Base-by-base conservation (phyloP, 2,888 invertebrate species). In the Brachyopa scutellaris region DNA sequence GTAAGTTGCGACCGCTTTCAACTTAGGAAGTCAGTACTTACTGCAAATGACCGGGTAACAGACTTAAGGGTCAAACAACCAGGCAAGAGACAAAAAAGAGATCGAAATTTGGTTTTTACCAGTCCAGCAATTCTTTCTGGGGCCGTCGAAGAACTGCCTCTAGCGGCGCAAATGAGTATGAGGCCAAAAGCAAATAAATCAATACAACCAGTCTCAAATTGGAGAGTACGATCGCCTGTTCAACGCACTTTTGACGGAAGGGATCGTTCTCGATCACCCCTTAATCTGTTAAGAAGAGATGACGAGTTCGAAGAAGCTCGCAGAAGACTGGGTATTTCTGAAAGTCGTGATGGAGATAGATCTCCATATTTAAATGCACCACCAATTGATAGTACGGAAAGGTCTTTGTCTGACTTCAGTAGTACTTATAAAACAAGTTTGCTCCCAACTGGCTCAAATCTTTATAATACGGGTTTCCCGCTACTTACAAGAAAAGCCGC, bases 41-140 rank as follows among this genome's bases (percentile, higher is more conserved):
- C n/a, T n/a, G n/a, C n/a, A n/a, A n/a, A n/a, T n/a, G n/a, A n/a
- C n/a, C n/a, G n/a, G n/a, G n/a, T n/a, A n/a, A n/a, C n/a, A n/a
- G n/a, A n/a, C n/a, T n/a, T n/a, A n/a, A 33, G 33, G n/a, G 3
- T 8, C 9, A 29, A 15, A 3, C 17, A 29, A 31, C 1, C 1
- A 1, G 9, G 19, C 31, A n/a, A n/a, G 0, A 29, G 17, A 15
- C n/a, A n/a, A n/a, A n/a, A 31, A 2, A 2, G 15, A 9, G 29
- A 5, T 19, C 9, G 3, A 0, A 4, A 8, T 6, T 4, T 4
- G 0, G 1, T 1, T 21, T 42, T 45, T 5, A 26, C 0, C 4
- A 67, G 55, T 67, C 42, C 67, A 17, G 42, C 17, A 15, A 21
- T 51, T 8, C 40, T 8, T 9, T 36, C 53, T 2, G 53, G 42